Percentiles rank a stretch among this genome's conserved stretches.
phyloP scores from a whole-genome alignment of 2,797 vertebrate species.

The Falco cherrug region DNA sequence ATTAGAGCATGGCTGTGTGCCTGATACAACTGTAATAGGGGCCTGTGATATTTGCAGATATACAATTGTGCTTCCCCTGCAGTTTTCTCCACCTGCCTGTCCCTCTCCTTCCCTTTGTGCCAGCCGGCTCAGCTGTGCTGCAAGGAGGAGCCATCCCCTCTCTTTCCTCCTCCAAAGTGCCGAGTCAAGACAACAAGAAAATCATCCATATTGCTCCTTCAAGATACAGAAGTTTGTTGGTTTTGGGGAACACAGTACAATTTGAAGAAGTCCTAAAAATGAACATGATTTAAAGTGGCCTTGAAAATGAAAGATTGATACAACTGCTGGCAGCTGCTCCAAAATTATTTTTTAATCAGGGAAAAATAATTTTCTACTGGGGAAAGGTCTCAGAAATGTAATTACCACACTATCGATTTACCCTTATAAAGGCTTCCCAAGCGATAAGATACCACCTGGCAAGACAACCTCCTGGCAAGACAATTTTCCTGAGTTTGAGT shows the following conservation, averaged over 20 bases:
- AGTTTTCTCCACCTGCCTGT: background rate
- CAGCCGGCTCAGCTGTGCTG: background rate
- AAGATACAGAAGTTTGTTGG: background rate
- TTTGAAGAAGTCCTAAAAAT: background rate
- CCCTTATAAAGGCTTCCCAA: conserved; percentile 20
- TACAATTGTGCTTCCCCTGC: background rate
- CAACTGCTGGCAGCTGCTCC: conserved; percentile 13
- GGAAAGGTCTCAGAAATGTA: conserved; percentile 43
- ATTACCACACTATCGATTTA: conserved; percentile 31
- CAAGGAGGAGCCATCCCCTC: background rate
- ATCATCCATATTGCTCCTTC: background rate
- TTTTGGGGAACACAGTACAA: background rate
- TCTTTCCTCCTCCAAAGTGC: background rate
- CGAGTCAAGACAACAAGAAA: background rate
- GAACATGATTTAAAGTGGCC: background rate
- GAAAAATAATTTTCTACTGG: conserved; percentile 44
- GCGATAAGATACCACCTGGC: background rate
- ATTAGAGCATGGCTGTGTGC: background rate
- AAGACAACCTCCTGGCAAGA: background rate
- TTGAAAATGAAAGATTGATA: conserved; percentile 38
- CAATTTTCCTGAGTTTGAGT: background rate
- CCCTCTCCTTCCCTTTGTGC: background rate
- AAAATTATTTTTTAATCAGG: conserved; percentile 53
- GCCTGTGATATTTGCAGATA: background rate
- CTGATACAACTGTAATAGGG: background rate